Base-by-base conservation (phyloP, 2,113 vertebrate species). In the Thermophis baileyi region DNA sequence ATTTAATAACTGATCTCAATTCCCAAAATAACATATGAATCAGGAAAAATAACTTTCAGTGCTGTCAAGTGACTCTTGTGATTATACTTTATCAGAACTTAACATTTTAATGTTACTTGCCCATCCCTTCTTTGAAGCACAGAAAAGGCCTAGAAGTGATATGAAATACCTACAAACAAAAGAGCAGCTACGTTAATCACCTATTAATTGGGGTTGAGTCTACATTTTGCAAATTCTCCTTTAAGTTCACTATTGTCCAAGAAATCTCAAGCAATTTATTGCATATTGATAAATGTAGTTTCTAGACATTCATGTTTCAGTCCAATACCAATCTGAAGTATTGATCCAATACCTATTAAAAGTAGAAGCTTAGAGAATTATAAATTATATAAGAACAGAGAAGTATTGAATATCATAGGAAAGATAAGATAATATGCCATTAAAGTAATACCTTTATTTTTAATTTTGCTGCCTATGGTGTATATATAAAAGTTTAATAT, bases 71-170 rank as follows among this genome's bases (percentile, higher is more conserved):
- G 57, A 92, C 94, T 95, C 91, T 87, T 95, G 20, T 54, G 69
- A 91, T 87, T 85, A 50, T 4, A 95, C 88, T 93, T 90, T 46
- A 87, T 89, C 93, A 95, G 95, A 96, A 97, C 95, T 97, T 97
- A 50, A 85, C 86, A 94, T n/a, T 93, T 94, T 50, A 85, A 87
- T 46, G 1, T 94, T 94, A 35, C 89, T 96, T 94, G 63, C 89
- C 94, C 94, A 94, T 93, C n/a, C 92, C 91, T 95, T 47, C 63
- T 22, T 1, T 63, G 50, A 89, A 95, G 57, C 94, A 87, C 90
- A 94, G 87, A 92, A 69, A 90, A 93, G 93, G 89, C 47, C 35
- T 92, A 93, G 40, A 74, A 24, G 89, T 91, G 93, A 93, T 92
- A 85, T 95, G 94, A 91, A 92, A 91, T 54, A 30, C 6, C 24